These are phyloP conservation scores for Actinemys pallida DNA, from an alignment of 2,113 vertebrate species.

Conservation along the genomic window DNA sequence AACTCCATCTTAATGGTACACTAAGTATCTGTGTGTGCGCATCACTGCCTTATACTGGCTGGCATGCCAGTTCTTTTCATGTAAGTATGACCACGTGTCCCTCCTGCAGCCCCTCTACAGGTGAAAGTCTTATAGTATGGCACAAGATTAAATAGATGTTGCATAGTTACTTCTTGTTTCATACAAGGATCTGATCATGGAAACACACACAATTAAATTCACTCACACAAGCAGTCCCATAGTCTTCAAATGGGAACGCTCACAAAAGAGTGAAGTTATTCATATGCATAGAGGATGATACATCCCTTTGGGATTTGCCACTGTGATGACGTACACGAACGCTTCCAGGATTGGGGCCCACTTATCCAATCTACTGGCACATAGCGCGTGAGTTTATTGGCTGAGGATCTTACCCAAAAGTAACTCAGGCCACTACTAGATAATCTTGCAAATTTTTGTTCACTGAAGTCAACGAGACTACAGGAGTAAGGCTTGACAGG, in stretches of 20 bases:
- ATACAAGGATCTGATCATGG: neutral
- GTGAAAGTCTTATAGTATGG: neutral
- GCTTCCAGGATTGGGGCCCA: neutral
- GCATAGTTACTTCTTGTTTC: neutral
- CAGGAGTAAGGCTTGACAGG: rapidly evolving
- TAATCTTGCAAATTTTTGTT: neutral
- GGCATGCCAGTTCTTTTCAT: rapidly evolving
- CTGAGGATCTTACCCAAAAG: neutral
- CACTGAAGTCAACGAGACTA: neutral
- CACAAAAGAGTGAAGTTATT: neutral
- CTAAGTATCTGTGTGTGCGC: neutral
- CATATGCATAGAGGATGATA: neutral
- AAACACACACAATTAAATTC: neutral
- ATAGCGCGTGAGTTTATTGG: neutral
- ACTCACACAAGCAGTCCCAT: neutral
- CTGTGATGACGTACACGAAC: neutral
- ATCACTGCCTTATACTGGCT: rapidly evolving
- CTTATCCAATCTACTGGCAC: neutral
- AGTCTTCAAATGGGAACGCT: neutral
- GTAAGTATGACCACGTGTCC: neutral
- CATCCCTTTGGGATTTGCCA: neutral
- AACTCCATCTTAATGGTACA: neutral
- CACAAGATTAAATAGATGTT: neutral
- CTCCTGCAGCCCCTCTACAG: neutral
- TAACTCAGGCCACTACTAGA: neutral